These are phyloP conservation scores for Odontamblyopus lacepedii DNA, from an alignment of 2,797 vertebrate genomes.

Conservation along the genomic window DNA sequence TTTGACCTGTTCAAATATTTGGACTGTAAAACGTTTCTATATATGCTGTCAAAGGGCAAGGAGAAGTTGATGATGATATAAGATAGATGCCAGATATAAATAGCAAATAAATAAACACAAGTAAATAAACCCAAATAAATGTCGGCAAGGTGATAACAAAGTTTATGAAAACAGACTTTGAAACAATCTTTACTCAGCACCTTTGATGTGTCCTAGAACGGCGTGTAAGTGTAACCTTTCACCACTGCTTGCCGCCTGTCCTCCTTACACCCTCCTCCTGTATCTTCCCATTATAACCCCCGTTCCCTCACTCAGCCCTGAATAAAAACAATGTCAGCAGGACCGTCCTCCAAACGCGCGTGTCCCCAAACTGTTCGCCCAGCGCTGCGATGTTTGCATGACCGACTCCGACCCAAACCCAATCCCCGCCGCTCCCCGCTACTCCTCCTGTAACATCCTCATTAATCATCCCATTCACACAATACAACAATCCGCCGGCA, in stretches of 20 bases:
- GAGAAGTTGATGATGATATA: no score
- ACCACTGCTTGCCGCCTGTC: slow-evolving; percentile 10
- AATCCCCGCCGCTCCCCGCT: slow-evolving; percentile 64
- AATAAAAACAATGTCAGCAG: slow-evolving; percentile 70
- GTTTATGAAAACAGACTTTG: neutral
- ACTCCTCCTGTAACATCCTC: slow-evolving; percentile 68
- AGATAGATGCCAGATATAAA: no score
- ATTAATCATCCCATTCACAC: slow-evolving; percentile 78
- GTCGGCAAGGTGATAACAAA: neutral
- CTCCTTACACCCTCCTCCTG: slow-evolving; percentile 31
- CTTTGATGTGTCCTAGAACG: neutral
- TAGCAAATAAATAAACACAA: no score
- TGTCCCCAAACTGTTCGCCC: slow-evolving; percentile 12
- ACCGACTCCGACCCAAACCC: slow-evolving; percentile 66
- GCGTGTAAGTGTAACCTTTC: neutral
- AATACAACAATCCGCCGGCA: slow-evolving; percentile 60
- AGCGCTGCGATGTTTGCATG: slow-evolving; percentile 23
- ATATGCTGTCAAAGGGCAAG: no score
- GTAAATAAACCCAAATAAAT: no score
- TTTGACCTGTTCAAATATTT: neutral
- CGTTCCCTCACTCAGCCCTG: slow-evolving; percentile 57
- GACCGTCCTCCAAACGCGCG: slow-evolving; percentile 34
- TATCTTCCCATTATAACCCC: slow-evolving; percentile 57
- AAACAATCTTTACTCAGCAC: neutral
- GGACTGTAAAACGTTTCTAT: no score